phyloP scores from a whole-genome alignment of 2,888 invertebrate genomes.

The Agriopis leucophaearia region DNA sequence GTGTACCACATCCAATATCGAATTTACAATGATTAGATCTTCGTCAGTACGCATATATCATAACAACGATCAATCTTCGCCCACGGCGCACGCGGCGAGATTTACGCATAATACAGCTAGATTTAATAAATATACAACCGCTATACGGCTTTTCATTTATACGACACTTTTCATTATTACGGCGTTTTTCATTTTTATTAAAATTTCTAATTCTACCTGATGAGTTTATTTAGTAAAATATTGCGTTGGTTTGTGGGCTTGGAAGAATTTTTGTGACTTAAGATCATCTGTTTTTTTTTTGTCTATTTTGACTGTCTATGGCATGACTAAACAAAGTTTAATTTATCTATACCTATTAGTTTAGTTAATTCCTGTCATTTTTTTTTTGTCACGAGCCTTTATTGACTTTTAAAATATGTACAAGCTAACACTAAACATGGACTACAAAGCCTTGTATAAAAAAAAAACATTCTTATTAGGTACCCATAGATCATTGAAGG shows the following conservation, averaged over 20 bases:
- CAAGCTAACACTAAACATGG: no score
- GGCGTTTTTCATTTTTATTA: conserved; percentile 53
- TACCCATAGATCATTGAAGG: no score
- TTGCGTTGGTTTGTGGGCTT: conserved; percentile 14
- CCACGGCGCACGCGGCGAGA: conserved; percentile 61
- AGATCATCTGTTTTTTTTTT: no score
- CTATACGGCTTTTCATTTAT: conserved; percentile 54
- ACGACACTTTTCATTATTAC: conserved; percentile 34
- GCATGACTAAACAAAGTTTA: no score
- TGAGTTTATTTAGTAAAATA: conserved; percentile 58
- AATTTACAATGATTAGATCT: conserved; percentile 32
- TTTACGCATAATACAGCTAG: conserved; percentile 52
- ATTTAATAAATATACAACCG: conserved; percentile 10
- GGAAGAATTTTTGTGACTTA: not conserved
- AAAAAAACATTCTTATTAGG: no score
- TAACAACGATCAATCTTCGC: conserved; percentile 75
- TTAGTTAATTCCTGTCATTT: no score
- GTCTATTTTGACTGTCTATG: no score
- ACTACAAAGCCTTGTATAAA: no score
- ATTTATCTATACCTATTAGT: no score
- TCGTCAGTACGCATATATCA: conserved; percentile 66
- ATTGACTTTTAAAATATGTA: no score
- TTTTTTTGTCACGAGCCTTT: no score
- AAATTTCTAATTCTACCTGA: conserved; percentile 65
- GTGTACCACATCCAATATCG: conserved; percentile 47